Evolutionary conservation across 1,140 invertebrate species (phyloP).

Genomic region (Hycleus phaleratus): DNA sequence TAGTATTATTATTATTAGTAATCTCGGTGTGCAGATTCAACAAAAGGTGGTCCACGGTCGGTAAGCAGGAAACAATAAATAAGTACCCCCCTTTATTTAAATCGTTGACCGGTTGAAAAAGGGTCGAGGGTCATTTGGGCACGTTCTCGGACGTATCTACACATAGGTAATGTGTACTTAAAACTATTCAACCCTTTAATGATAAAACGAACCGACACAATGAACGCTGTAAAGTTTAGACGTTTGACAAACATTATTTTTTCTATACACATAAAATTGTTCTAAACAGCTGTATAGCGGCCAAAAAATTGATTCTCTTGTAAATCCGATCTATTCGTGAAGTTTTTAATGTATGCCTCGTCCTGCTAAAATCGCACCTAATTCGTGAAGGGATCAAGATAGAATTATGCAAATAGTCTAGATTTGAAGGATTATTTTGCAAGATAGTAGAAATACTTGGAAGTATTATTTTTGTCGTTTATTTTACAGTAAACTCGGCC

Average conservation of each 20-base stretch:
- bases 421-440: no score
- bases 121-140: conserved; percentile 15
- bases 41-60: conserved; percentile 23
- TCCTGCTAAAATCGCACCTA: no score
- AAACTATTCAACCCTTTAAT: conserved; percentile 9
- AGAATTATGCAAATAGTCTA: no score
- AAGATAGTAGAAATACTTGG: no score
- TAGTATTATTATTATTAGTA: conserved; percentile 19
- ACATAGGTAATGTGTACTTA: background rate
- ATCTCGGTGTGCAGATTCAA: conserved; percentile 22
- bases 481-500: no score
- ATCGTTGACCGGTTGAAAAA: conserved; percentile 19
- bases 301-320: no score
- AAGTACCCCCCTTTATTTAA: conserved; percentile 10
- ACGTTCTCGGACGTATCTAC: conserved; percentile 6
- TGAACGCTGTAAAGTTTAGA: background rate
- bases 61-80: conserved; percentile 24
- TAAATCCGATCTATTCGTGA: no score
- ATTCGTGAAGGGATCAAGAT: no score
- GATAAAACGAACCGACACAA: background rate
- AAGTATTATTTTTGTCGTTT: no score
- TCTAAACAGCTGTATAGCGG: no score
- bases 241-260: conserved; percentile 13
- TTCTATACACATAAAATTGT: background rate
- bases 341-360: no score